phyloP scores from a whole-genome alignment of 1,140 invertebrate species.

The Drosophila funebris region DNA sequence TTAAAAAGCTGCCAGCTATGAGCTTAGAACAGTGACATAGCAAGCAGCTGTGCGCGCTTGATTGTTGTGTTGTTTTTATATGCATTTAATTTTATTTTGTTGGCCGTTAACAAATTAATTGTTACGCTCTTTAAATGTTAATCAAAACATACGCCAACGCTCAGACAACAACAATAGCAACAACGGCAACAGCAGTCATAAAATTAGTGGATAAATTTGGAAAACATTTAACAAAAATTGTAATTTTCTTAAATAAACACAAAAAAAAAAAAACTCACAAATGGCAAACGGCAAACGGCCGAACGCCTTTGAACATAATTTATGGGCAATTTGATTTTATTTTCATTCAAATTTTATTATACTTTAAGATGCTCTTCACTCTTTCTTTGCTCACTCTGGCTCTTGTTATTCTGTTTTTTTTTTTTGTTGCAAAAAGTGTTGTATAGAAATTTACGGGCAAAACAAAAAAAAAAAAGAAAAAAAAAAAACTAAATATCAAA shows the following conservation, averaged over 20 bases:
- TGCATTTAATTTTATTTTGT: slow-evolving; percentile 25
- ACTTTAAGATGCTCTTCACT: slow-evolving; percentile 22
- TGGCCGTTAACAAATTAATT: slow-evolving; percentile 70
- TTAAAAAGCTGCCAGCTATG: slow-evolving; percentile 4
- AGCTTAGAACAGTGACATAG: background rate
- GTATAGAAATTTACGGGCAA: slow-evolving; percentile 50
- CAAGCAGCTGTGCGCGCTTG: slow-evolving; percentile 8
- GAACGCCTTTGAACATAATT: slow-evolving; percentile 78
- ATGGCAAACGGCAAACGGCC: slow-evolving; percentile 38
- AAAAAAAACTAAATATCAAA: too few species aligned
- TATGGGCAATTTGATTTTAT: slow-evolving; percentile 77
- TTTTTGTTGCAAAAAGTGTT: slow-evolving; percentile 51
- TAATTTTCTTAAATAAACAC: background rate
- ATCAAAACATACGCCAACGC: slow-evolving; percentile 65
- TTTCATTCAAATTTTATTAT: slow-evolving; percentile 78
- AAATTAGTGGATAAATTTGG: slow-evolving; percentile 33
- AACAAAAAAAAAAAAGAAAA: slow-evolving; percentile 30
- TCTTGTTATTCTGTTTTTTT: background rate
- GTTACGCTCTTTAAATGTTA: slow-evolving; percentile 79
- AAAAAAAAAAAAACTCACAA: background rate
- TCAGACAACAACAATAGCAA: slow-evolving; percentile 32
- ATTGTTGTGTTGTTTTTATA: slow-evolving; percentile 12
- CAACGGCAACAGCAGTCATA: slow-evolving; percentile 26
- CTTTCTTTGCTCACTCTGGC: slow-evolving; percentile 2
- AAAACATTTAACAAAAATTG: slow-evolving; percentile 23